A percentile compares a stretch with the other conserved stretches of the same genome.
Conservation (phyloP, 1,140 invertebrate genomes). For the Leptinotarsa defecta region DNA sequence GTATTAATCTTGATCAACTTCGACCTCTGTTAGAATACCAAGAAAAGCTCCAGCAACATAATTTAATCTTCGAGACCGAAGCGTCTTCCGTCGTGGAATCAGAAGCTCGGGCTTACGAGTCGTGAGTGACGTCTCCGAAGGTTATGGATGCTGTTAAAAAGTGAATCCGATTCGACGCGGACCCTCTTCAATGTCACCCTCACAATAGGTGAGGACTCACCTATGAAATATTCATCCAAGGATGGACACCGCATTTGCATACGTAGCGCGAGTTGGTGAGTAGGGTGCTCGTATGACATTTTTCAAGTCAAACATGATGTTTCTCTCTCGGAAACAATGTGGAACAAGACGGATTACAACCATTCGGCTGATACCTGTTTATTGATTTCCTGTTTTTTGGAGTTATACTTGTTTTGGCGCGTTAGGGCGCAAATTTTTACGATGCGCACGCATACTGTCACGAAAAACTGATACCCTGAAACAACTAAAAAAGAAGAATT, state of each 20-base stretch:
- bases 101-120: background rate
- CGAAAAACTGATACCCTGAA: no score
- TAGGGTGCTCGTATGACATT: conserved; percentile 6
- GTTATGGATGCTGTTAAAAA: conserved; percentile 28
- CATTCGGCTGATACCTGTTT: no score
- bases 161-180: conserved; percentile 45
- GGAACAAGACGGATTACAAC: no score
- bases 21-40: no score
- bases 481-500: no score
- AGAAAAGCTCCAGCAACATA: background rate
- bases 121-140: background rate
- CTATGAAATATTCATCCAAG: conserved; percentile 47
- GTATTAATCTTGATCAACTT: no score
- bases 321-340: no score
- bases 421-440: no score
- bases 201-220: conserved; percentile 50
- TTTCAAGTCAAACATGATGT: background rate
- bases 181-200: conserved; percentile 50
- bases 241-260: conserved; percentile 25
- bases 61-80: background rate
- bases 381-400: no score
- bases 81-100: background rate
- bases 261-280: background rate
- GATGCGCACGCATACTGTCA: no score
- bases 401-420: no score